Percentiles rank a stretch among this genome's conserved stretches.
phyloP scores from a whole-genome alignment of 2,113 vertebrate genomes.

The Syngnathus scovelli region DNA sequence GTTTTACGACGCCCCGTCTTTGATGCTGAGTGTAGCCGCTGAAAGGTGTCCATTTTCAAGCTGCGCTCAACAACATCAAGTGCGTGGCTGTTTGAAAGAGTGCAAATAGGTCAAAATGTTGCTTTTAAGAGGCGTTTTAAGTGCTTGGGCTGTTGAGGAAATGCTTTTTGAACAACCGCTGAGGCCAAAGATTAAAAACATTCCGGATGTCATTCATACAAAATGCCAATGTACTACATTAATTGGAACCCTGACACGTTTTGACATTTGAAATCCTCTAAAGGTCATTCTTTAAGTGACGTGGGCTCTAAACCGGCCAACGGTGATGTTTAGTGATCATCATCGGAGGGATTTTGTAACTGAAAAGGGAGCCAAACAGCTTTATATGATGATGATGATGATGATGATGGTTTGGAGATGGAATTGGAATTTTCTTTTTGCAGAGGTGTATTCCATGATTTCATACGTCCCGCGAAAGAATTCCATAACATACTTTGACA shows the following conservation, averaged over 20 bases:
- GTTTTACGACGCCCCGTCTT: constrained; percentile 56
- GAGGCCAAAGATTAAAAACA: neutral
- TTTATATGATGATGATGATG: constrained; percentile 50
- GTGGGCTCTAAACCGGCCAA: constrained; percentile 7
- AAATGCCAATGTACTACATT: too few species aligned
- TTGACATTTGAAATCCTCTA: too few species aligned
- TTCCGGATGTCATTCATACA: too few species aligned
- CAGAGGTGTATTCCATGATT: constrained; percentile 58
- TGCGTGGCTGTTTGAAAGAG: constrained; percentile 41
- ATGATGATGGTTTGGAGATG: constrained; percentile 54
- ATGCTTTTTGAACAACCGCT: neutral
- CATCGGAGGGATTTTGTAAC: constrained; percentile 65
- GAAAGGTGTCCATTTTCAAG: constrained; percentile 66
- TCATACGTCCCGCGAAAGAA: constrained; percentile 54
- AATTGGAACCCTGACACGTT: too few species aligned
- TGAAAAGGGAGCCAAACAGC: constrained; percentile 51
- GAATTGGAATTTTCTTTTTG: constrained; percentile 55
- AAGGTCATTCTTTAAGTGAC: too few species aligned
- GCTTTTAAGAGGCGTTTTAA: neutral
- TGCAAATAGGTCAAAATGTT: constrained; percentile 6
- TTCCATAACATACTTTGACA: constrained; percentile 41
- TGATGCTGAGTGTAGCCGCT: constrained; percentile 63
- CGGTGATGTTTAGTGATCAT: constrained; percentile 57
- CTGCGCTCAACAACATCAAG: constrained; percentile 54
- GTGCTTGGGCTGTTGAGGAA: neutral